A percentile compares a stretch with the other conserved stretches of the same genome.
Evolutionary conservation across 2,888 invertebrate genomes (phyloP).

Genomic region (Drosophila meridionalis): DNA sequence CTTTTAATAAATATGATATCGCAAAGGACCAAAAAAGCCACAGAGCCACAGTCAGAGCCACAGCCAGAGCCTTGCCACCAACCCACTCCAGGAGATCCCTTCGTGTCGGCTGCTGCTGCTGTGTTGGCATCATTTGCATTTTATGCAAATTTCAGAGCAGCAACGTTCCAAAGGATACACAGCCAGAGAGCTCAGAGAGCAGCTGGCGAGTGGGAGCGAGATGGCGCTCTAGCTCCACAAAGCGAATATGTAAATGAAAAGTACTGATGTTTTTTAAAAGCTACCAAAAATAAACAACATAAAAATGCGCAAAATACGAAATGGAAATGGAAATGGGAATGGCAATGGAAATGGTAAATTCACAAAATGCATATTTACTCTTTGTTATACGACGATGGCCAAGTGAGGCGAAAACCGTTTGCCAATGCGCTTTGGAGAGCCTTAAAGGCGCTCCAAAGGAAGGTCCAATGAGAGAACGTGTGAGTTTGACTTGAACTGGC

Average conservation of each 20-base stretch:
- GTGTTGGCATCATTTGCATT: slow-evolving; percentile 82
- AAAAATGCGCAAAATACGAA: slow-evolving; percentile 70
- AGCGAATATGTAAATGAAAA: slow-evolving; percentile 79
- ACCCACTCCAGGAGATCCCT: slow-evolving; percentile 7
- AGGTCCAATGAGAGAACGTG: background rate
- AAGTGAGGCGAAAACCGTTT: slow-evolving; percentile 21
- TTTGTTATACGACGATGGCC: slow-evolving; percentile 53
- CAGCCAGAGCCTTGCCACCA: slow-evolving; percentile 1
- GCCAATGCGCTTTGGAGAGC: slow-evolving; percentile 8
- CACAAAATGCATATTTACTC: slow-evolving; percentile 74
- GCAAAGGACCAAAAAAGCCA: slow-evolving; percentile 82
- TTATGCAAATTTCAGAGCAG: slow-evolving; percentile 82
- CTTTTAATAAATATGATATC: slow-evolving; percentile 84
- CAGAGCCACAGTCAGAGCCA: slow-evolving; percentile 24
- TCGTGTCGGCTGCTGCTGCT: slow-evolving; percentile 15
- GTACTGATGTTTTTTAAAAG: slow-evolving; percentile 81
- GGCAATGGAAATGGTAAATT: slow-evolving; percentile 68
- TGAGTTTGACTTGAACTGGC: background rate
- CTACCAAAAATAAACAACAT: slow-evolving; percentile 78
- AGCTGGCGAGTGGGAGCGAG: background rate
- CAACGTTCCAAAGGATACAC: slow-evolving; percentile 65
- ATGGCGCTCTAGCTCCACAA: slow-evolving; percentile 52
- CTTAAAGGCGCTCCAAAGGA: background rate
- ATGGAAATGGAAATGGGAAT: slow-evolving; percentile 48
- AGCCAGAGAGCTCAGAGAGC: slow-evolving; percentile 25